Conservation (phyloP, 1,140 invertebrate species). For the Leucophenga varia region DNA sequence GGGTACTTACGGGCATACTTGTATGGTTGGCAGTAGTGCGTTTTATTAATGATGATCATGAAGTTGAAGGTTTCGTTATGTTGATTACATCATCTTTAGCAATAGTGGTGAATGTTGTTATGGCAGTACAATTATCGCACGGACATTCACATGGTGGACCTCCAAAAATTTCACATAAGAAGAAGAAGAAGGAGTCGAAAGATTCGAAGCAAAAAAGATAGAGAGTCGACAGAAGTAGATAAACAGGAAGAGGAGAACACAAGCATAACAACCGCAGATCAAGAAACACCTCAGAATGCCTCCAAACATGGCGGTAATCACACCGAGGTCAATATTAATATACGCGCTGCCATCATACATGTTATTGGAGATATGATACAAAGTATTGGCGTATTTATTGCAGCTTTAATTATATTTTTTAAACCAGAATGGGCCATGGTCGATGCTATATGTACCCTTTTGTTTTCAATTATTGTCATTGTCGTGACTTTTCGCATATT, state of each 20-base stretch:
- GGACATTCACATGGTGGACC: slow-evolving; percentile 59
- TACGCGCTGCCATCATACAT: slow-evolving; percentile 86
- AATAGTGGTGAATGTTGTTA: slow-evolving; percentile 79
- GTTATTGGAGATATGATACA: slow-evolving; percentile 89
- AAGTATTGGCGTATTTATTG: slow-evolving; percentile 80
- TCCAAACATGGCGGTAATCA: neutral
- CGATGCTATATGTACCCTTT: slow-evolving; percentile 86
- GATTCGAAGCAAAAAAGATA: neutral
- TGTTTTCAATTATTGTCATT: slow-evolving; percentile 82
- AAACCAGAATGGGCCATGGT: slow-evolving; percentile 71
- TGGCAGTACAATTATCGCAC: slow-evolving; percentile 79
- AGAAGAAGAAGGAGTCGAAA: slow-evolving; percentile 2
- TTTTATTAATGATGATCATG: slow-evolving; percentile 69
- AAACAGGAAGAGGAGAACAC: no score
- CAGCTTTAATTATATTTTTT: slow-evolving; percentile 72
- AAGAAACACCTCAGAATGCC: slow-evolving; percentile 1
- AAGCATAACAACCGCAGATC: no score
- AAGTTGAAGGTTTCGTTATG: slow-evolving; percentile 82
- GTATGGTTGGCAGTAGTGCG: slow-evolving; percentile 77
- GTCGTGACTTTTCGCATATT: slow-evolving; percentile 76
- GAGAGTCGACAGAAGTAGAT: neutral
- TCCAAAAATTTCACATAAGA: slow-evolving; percentile 1
- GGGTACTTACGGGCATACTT: slow-evolving; percentile 84
- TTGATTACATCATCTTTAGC: slow-evolving; percentile 79
- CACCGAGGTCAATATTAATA: slow-evolving; percentile 71